Conservation (phyloP, 2,888 invertebrate species). For the Aleiodes testaceus region DNA sequence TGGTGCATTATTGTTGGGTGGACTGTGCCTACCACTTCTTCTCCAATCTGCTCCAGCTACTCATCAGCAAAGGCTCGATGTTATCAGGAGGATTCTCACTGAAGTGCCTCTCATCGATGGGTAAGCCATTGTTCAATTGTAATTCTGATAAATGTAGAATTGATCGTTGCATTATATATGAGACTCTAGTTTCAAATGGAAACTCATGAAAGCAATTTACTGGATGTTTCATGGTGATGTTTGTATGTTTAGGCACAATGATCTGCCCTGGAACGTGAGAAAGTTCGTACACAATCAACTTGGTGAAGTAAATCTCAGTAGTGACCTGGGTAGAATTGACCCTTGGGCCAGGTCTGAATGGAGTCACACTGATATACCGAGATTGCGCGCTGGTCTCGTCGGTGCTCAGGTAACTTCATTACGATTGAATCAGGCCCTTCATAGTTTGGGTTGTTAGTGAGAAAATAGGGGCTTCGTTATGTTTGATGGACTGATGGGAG, state of each 20-base stretch:
- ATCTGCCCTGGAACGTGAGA: conserved; percentile 92
- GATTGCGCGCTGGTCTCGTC: conserved; percentile 86
- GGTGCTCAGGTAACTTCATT: conserved; percentile 82
- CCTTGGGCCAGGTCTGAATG: conserved; percentile 91
- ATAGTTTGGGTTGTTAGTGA: conserved; percentile 18
- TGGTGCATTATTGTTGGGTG: conserved; percentile 68
- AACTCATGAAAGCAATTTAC: background rate
- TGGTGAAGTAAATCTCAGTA: conserved; percentile 71
- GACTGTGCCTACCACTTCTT: conserved; percentile 71
- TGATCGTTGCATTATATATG: too few relatives aligned
- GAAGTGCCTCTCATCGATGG: conserved; percentile 85
- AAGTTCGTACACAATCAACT: conserved; percentile 87
- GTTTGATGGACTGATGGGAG: background rate
- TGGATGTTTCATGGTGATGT: background rate
- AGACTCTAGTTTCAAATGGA: too few relatives aligned
- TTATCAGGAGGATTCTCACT: conserved; percentile 79
- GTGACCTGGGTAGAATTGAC: conserved; percentile 77
- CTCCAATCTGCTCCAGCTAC: conserved; percentile 71
- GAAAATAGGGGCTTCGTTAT: conserved; percentile 10
- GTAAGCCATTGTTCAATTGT: conserved; percentile 75
- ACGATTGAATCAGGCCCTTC: conserved; percentile 30
- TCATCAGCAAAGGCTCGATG: conserved; percentile 79
- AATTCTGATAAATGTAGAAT: too few relatives aligned
- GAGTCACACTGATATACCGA: conserved; percentile 94
- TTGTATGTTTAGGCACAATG: conserved; percentile 78